Percentiles rank a stretch among this genome's conserved stretches.
Conservation (phyloP, 2,888 invertebrate genomes). For the Parnassius smintheus region DNA sequence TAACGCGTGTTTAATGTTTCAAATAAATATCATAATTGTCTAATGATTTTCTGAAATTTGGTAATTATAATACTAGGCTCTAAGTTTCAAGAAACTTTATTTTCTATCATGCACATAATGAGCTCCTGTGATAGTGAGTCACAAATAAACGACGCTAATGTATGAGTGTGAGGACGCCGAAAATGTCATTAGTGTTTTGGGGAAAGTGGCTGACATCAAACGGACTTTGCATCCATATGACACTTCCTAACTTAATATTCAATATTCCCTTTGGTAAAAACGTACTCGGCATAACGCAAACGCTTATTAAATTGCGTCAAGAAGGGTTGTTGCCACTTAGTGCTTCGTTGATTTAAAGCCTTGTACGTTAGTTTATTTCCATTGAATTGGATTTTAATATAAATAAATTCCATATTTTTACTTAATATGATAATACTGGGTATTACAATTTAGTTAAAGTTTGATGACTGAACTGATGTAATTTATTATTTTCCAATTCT, state of each 20-base stretch:
- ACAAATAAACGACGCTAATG: constrained; percentile 34
- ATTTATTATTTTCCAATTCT: too few species aligned
- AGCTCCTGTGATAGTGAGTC: constrained; percentile 5
- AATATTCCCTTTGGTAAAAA: constrained; percentile 69
- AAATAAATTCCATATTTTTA: too few species aligned
- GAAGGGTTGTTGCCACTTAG: constrained; percentile 50
- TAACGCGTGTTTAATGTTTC: too few species aligned
- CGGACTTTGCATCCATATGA: constrained; percentile 68
- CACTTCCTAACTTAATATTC: constrained; percentile 74
- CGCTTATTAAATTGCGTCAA: constrained; percentile 63
- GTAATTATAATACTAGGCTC: background rate
- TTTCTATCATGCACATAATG: background rate
- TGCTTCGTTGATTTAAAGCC: background rate
- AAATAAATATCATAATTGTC: too few species aligned
- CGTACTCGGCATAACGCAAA: constrained; percentile 32
- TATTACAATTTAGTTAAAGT: too few species aligned
- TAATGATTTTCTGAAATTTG: too few species aligned
- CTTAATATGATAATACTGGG: too few species aligned
- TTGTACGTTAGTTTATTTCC: background rate
- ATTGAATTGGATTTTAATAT: too few species aligned
- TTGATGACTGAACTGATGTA: too few species aligned
- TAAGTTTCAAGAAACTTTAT: background rate
- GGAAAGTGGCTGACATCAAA: constrained; percentile 69
- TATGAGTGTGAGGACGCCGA: constrained; percentile 57
- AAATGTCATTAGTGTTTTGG: constrained; percentile 73